Evolutionary conservation across 2,113 vertebrate genomes (phyloP).

Genomic region (Tympanuchus pallidicinctus): DNA sequence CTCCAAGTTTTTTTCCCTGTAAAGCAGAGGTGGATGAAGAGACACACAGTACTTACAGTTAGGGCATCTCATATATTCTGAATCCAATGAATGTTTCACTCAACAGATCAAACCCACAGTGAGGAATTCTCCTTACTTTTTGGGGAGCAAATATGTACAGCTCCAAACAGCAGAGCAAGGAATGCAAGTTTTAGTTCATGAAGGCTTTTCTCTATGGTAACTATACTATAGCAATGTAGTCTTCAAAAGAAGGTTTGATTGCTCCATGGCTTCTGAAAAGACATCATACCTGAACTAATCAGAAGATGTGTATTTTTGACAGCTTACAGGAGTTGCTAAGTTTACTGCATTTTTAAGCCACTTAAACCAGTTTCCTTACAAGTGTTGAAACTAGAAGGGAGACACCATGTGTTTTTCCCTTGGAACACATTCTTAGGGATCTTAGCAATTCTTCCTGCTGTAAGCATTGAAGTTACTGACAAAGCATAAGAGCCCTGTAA

Average conservation of each 20-base stretch:
- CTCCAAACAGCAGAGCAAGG: neutral
- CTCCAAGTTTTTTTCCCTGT: neutral
- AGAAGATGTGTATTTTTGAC: neutral
- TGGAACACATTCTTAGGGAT: neutral
- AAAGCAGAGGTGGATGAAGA: neutral
- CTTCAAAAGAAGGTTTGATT: neutral
- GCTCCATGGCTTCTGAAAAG: neutral
- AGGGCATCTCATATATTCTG: neutral
- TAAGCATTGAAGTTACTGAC: neutral
- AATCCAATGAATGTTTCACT: neutral
- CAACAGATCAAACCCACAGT: neutral
- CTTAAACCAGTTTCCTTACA: neutral
- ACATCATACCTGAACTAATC: neutral
- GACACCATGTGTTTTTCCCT: neutral
- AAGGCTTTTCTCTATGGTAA: neutral
- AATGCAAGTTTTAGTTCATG: neutral
- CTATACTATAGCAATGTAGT: neutral
- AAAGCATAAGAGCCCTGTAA: neutral
- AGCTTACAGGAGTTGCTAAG: neutral
- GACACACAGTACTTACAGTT: neutral
- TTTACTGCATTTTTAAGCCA: neutral
- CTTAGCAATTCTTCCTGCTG: slow-evolving; percentile 4
- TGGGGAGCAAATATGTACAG: accelerated
- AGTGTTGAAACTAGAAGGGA: neutral
- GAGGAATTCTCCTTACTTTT: neutral